phyloP scores from a whole-genome alignment of 2,113 vertebrate species.

The Mus spicilegus region DNA sequence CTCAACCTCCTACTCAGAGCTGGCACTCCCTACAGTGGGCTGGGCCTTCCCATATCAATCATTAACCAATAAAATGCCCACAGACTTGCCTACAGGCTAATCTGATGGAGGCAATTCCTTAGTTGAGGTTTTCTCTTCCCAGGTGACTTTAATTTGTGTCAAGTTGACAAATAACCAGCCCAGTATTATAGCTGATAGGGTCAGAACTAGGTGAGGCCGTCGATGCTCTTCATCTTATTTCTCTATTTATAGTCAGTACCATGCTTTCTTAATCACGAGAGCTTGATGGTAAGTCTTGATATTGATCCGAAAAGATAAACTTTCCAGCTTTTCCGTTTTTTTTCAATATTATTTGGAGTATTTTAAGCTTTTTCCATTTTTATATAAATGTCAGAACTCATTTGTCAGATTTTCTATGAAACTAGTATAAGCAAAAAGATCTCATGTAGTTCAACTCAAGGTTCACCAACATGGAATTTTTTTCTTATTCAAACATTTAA shows the following conservation, averaged over 20 bases:
- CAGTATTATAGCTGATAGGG: background rate
- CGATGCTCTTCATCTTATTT: background rate
- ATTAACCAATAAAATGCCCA: background rate
- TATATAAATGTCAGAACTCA: conserved; percentile 14
- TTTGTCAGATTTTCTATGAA: background rate
- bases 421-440: background rate
- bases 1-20: background rate
- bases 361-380: background rate
- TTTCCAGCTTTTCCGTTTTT: background rate
- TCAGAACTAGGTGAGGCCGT: background rate
- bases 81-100: background rate
- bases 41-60: background rate
- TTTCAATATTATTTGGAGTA: background rate
- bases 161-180: background rate
- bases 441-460: background rate
- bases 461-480: background rate
- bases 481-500: background rate
- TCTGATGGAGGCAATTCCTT: background rate
- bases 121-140: background rate
- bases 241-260: background rate
- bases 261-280: background rate
- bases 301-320: background rate
- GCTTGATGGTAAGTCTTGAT: background rate
- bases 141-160: background rate
- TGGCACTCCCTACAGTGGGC: background rate